Base-by-base conservation (phyloP, 2,797 vertebrate species). In the Microctenopoma steveboyesi region DNA sequence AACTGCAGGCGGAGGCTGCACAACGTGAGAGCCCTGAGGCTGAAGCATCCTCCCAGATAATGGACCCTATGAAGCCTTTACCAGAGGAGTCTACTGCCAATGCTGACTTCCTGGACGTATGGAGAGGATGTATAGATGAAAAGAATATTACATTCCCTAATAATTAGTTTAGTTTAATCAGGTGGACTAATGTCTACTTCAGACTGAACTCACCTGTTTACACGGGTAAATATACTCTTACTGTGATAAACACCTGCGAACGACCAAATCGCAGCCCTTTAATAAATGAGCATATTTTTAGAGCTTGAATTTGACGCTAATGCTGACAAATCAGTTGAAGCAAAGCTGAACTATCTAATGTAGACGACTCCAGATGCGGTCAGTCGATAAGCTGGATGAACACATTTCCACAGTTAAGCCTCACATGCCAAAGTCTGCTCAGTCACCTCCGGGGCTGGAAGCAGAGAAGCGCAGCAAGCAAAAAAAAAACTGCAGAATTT, bases 401-500 rank as follows among this genome's bases (percentile, higher is more conserved):
- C 42, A 69, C 33, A 46, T 72, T 71, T 47, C 66, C 76, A 80
- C 68, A 83, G 53, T 71, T 47, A 37, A 77, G 51, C 12, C 70
- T 62, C 42, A 2, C 72, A 59, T 45, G 35, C 54, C 16, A 5
- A 33, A 72, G 64, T 82, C 70, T 30, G 11, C 33, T 66, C 81
- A 47, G 55, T 72, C 82, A 78, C 79, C 79, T 73, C 62, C 15
- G 28, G 69, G 81, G 78, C 73, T 60, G 64, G 84, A 84, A 69
- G 76, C 70, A 42, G 76, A 76, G 3, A 59, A 64, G 81, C 86
- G 82, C 86, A 66, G 73, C 78, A 40, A 68, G 67, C 79, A 78
- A 89, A 92, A 92, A 78, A 89, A 92, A 92, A 93, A 72, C 94
- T 94, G 94, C 94, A 95, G 90, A 92, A 95, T 94, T 94, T 94